These are phyloP conservation scores for Acrobasis repandana DNA, from an alignment of 2,888 invertebrate genomes.

Conservation along the genomic window DNA sequence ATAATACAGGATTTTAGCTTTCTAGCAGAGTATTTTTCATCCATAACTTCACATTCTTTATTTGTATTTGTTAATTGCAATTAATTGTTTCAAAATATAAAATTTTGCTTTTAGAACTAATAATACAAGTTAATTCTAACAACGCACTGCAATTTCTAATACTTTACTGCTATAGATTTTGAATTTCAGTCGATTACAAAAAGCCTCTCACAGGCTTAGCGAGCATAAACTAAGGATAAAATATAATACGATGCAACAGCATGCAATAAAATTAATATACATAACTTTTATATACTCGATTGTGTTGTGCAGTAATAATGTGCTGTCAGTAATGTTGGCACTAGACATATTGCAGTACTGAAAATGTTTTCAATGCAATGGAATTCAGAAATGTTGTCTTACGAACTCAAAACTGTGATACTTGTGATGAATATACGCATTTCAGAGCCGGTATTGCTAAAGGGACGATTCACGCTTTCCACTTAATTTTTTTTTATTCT, in stretches of 20 bases:
- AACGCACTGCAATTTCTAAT: not conserved
- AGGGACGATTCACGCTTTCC: not conserved
- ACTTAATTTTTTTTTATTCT: too few species aligned
- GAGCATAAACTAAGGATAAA: conserved; percentile 61
- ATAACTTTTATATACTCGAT: conserved; percentile 61
- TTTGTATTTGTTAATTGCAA: too few species aligned
- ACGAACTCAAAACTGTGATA: not conserved
- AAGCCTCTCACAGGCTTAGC: conserved; percentile 47
- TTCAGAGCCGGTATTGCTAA: not conserved
- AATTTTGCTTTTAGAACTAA: too few species aligned
- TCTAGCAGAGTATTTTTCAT: too few species aligned
- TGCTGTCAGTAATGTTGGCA: conserved; percentile 61
- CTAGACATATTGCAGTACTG: conserved; percentile 41
- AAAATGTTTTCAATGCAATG: not conserved
- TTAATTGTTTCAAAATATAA: too few species aligned
- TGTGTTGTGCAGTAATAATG: conserved; percentile 65
- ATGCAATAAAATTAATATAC: conserved; percentile 74
- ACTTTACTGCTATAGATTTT: conserved; percentile 30
- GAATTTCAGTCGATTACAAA: conserved; percentile 47
- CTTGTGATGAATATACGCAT: too few species aligned
- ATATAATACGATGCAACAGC: conserved; percentile 75
- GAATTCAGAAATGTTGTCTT: not conserved
- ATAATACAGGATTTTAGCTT: too few species aligned
- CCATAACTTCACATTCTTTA: too few species aligned
- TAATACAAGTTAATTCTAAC: conserved; percentile 4